Base-by-base conservation (phyloP, 1,140 invertebrate species). In the Tetramorium parvispinum region DNA sequence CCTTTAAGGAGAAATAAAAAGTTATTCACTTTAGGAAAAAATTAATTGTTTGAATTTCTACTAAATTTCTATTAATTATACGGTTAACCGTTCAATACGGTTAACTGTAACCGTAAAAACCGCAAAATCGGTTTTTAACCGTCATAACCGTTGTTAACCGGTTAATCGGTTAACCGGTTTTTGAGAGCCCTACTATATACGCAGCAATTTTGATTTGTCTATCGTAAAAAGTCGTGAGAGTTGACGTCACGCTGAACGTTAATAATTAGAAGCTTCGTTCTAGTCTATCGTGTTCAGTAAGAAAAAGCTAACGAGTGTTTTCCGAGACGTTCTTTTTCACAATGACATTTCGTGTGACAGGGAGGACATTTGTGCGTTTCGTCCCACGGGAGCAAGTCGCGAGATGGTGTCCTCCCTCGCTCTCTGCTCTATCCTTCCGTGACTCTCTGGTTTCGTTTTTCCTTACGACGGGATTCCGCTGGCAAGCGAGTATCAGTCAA, bases 401-500 rank as follows among this genome's bases (percentile, higher is more conserved):
- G 63, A 59, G 46, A 32, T 82, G 18, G 43, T 32, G 6, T 27
- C 40, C 6, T 27, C 18, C n/a, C n/a, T 55, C 40, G 18, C n/a
- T 49, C 73, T 55, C 16, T 3, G 10, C 7, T 37, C 21, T 27
- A 4, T 46, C 46, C 13, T 57, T 32, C 27, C 21, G 0, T 24
- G 7, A 13, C 46, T 43, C 66, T 85, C 11, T 61, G 4, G 27
- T 59, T 83, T 63, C 46, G 78, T 89, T 85, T 76, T 89, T 89
- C 79, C 55, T 75, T 24, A 46, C 55, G 37, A 63, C 55, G 27
- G 46, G 59, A 46, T 53, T 59, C 49, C 49, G 71, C 55, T 68
- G 85, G 68, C 55, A 49, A 24, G 77, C 40, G 59, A 40, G 49
- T 88, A 86, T 86, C 75, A 71, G 73, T 89, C 85, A 86, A 88